phyloP scores from a whole-genome alignment of 2,888 invertebrate genomes.

The Apoderus coryli region DNA sequence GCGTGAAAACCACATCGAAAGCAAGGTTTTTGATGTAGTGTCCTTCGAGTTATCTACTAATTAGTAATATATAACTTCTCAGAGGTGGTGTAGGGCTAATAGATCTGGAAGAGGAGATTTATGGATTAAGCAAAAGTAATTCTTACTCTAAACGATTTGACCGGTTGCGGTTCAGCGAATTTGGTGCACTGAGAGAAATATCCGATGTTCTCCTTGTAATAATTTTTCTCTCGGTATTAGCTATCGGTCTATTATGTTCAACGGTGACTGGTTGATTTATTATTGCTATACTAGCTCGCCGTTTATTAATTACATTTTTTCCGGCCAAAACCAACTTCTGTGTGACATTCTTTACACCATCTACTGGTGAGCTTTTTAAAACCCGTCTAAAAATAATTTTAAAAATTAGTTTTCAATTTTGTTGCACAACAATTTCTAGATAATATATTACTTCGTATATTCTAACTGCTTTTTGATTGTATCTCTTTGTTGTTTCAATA shows the following conservation, averaged over 20 bases:
- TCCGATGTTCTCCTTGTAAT: slow-evolving; percentile 24
- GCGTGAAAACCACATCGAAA: no score
- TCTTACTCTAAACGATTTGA: slow-evolving; percentile 33
- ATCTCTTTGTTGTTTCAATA: slow-evolving; percentile 39
- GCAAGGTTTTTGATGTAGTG: neutral
- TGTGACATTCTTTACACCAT: no score
- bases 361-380: slow-evolving; percentile 26
- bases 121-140: no score
- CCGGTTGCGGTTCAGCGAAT: slow-evolving; percentile 27
- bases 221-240: slow-evolving; percentile 11
- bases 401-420: slow-evolving; percentile 2
- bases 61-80: slow-evolving; percentile 1
- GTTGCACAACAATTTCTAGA: slow-evolving; percentile 1
- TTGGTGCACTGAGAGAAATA: slow-evolving; percentile 24
- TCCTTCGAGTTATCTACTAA: neutral
- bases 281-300: slow-evolving; percentile 39
- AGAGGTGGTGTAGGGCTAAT: no score
- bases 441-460: slow-evolving; percentile 36
- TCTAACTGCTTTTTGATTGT: slow-evolving; percentile 40
- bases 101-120: no score
- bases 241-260: no score
- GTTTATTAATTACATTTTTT: slow-evolving; percentile 27
- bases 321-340: no score
- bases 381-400: slow-evolving; percentile 23
- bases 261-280: neutral